Evolutionary conservation across 2,113 vertebrate species (phyloP), one percentile per base, ranked within the genome.

Genomic region (Gavialis gangeticus): DNA sequence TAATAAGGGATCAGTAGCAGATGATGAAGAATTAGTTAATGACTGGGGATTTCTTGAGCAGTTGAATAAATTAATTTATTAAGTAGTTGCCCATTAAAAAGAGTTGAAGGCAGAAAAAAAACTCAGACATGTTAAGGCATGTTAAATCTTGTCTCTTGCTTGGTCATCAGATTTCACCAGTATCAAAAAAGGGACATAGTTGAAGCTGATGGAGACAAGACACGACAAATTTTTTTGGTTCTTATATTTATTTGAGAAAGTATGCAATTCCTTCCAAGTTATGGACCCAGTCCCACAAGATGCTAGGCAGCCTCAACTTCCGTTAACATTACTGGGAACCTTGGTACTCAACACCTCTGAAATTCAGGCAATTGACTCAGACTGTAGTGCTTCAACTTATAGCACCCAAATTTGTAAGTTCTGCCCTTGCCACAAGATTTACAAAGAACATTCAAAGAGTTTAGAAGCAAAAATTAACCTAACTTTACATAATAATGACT

Each of bases 1-100:
- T 71, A 87, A 34, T 21, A 91, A 77, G 75, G 88, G 46, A 84
- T 84, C 94, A 87, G 37, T 86, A 90, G 73, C 46, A 88, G 84
- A 94, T 82, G 92, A 92, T 59, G 80, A 81, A 78, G 90, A 94
- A 93, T 87, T 75, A 79, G 54, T 60, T 57, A 87, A 88, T 46
- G 25, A 84, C 83, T 88, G 30, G 13, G 85, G 84, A 92, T 85
- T 64, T 93, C 75, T 90, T 75, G 88, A 93, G 83, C 90, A 90
- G 71, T 13, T 67, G 71, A 82, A 92, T 69, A 90, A 57, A 83
- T 91, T 90, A 82, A 82, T 84, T 84, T 93, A 87, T 84, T 79
- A 86, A 93, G 64, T 25, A 84, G 82, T 71, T 89, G 82, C 55
- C 77, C 30, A 75, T 78, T 82, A 95, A 89, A 89, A 91, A 86